These are phyloP conservation scores for Pseudocheirus occidentalis DNA, from an alignment of 2,797 vertebrate species.

Conservation along the genomic window DNA sequence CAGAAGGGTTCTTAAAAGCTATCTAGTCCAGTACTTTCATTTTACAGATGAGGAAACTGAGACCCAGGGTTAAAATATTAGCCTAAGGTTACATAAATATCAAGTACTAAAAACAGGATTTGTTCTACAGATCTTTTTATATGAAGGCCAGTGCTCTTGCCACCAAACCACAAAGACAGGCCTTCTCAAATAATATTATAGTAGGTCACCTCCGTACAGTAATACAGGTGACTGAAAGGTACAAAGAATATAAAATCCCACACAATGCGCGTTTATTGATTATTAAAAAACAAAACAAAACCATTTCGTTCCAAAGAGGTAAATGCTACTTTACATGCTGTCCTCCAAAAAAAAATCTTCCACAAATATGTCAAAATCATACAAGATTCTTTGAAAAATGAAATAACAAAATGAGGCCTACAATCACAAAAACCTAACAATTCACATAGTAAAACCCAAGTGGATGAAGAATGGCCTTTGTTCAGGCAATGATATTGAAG, in stretches of 20 bases:
- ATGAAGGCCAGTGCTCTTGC: not conserved
- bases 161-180: not conserved
- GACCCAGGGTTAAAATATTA: not conserved
- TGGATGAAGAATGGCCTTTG: not conserved
- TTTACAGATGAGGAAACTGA: not conserved
- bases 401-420: not conserved
- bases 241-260: not conserved
- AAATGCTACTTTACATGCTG: not conserved
- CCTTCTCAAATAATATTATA: not conserved
- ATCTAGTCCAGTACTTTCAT: not conserved
- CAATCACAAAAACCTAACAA: not conserved
- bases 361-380: not conserved
- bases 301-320: not conserved
- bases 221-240: not conserved
- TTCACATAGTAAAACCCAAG: not conserved
- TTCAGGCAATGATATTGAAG: not conserved
- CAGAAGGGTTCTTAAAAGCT: not conserved
- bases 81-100: not conserved
- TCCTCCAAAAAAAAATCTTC: not conserved
- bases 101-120: not conserved
- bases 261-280: not conserved
- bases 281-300: not conserved
- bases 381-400: not conserved
- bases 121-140: not conserved
- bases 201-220: not conserved